Base-by-base conservation (phyloP, 2,113 vertebrate species). In the Onychostruthus taczanowskii region DNA sequence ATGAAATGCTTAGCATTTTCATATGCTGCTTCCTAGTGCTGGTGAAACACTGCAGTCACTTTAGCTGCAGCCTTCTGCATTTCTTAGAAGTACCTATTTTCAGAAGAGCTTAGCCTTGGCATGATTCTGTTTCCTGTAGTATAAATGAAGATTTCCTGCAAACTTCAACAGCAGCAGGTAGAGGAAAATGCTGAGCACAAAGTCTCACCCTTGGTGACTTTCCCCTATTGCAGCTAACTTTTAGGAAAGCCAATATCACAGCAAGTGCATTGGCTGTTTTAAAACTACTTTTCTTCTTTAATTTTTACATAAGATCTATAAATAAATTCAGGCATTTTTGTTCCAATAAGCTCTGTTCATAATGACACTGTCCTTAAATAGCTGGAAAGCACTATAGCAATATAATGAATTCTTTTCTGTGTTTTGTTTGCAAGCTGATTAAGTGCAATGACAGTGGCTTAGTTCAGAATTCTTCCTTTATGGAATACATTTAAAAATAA, bases 401-500 rank as follows among this genome's bases (percentile, higher is more conserved):
- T 86, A 83, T 70, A 91, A 95, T 87, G 79, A 96, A 96, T 94
- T 73, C 63, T 68, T 97, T 96, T 96, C 96, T 97, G 47, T 86
- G 43, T 62, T 64, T 79, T 67, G 58, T 44, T 96, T 88, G 73
- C 87, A 66, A 96, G 73, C 77, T 89, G 95, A 94, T 96, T 89
- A 97, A 93, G 68, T 91, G 84, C 75, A 80, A 94, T 94, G 93
- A 96, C 94, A 96, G 89, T 82, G 59, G 76, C 92, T 96, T 91
- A 62, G 88, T 96, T 97, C 76, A 94, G 73, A 81, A 72, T 85
- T 94, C 80, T 75, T 94, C 88, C 68, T 91, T 91, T 90, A 89
- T 79, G 19, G 82, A 97, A 96, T 93, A 88, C 74, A 96, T 97
- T 96, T 94, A 78, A 96, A 96, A 96, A 92, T 69, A 94, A 97